Base-by-base conservation (phyloP, 1,140 invertebrate genomes). In the Stegodyphus mimosarum region DNA sequence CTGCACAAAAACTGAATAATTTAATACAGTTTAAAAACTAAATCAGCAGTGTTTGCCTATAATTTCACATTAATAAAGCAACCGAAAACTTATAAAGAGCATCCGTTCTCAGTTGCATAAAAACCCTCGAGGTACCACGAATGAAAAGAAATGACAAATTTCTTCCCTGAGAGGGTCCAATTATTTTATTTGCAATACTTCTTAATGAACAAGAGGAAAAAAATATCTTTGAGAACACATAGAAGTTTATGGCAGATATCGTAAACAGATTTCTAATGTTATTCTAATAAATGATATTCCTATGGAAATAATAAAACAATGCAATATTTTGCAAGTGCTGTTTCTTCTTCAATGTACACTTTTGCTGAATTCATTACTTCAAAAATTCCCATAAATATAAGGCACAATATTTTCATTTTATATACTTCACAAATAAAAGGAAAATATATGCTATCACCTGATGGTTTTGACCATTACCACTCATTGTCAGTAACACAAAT, bases 401-500 rank as follows among this genome's bases (percentile, higher is more conserved):
- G 9, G 55, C 9, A 60, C 9, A 11, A 15, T 11, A 60, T 60
- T 15, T 11, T 11, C 9, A 60, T 11, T 60, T 9, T 15, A 60
- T 2, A 60, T 11, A 15, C 9, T 60, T 60, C 2, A 60, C 55
- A 18, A 15, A 67, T 17, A 67, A 67, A 67, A 17, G 66, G 2
- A 67, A 67, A n/a, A 15, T 18, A 5, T 67, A 33, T 33, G 33
- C 33, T 33, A 33, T 72, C 74, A 83, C 79, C 63, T 67, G 70
- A 33, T 83, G 79, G 55, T 83, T 70, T 66, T 83, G 79, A 0
- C 79, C 79, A 74, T 83, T 83, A 33, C 79, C 71, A 74, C 79
- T 83, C 79, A 83, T 83, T 52, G 33, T 33, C 33, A 33, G 33
- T 33, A 33, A 33, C 33, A 33, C 33, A 33, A 33, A 33, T 33